Evolutionary conservation across 2,888 invertebrate genomes (phyloP).

Genomic region (Gerosis bhagava): DNA sequence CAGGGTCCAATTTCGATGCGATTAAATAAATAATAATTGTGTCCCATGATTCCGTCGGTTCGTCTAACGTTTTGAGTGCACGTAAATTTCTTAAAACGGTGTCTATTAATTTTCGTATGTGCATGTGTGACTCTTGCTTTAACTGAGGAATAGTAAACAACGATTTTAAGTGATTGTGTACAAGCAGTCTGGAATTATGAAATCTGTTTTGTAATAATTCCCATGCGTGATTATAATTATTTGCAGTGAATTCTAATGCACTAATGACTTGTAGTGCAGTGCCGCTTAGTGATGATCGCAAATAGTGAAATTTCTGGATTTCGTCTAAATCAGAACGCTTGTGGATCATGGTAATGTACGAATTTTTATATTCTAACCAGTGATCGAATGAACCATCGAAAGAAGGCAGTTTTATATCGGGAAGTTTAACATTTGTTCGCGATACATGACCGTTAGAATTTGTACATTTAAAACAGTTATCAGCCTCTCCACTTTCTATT

Average conservation of each 20-base stretch:
- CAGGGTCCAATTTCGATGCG: no score
- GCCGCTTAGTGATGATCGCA: slow-evolving; percentile 12
- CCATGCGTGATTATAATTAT: slow-evolving; percentile 31
- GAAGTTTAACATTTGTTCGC: slow-evolving; percentile 26
- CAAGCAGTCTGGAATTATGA: slow-evolving; percentile 27
- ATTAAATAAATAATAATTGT: slow-evolving; percentile 29
- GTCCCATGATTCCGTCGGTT: slow-evolving; percentile 29
- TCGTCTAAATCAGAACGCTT: slow-evolving; percentile 26
- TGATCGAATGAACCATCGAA: slow-evolving; percentile 16
- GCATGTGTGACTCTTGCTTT: slow-evolving; percentile 26
- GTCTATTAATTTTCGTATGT: slow-evolving; percentile 29
- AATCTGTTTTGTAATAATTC: slow-evolving; percentile 26
- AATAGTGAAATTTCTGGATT: slow-evolving; percentile 25
- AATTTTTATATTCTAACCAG: slow-evolving; percentile 27
- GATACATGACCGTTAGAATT: background rate
- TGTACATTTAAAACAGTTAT: background rate
- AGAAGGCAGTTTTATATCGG: slow-evolving; percentile 18
- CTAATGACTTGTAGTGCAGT: slow-evolving; percentile 21
- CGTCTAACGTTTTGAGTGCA: slow-evolving; percentile 24
- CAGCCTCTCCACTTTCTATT: background rate
- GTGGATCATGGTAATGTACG: slow-evolving; percentile 27
- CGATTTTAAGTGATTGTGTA: slow-evolving; percentile 32
- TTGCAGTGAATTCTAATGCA: slow-evolving; percentile 30
- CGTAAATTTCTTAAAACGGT: slow-evolving; percentile 28
- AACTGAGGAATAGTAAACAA: slow-evolving; percentile 23